phyloP scores from a whole-genome alignment of 1,140 invertebrate species.

The Harpegnathos saltator region DNA sequence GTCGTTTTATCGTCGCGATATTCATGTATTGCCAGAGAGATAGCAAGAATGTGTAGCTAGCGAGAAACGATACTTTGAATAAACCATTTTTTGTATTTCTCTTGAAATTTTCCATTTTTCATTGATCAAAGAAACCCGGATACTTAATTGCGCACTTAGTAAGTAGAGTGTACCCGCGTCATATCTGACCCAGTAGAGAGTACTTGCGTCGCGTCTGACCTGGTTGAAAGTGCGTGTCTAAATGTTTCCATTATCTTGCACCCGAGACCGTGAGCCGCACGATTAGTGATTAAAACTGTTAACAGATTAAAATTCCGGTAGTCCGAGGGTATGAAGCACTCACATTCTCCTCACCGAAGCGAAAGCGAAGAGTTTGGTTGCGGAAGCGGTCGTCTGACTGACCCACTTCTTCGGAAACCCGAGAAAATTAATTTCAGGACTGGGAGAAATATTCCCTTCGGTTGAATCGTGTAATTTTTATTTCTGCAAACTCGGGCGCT shows the following conservation, averaged over 20 bases:
- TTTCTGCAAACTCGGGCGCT: too few relatives aligned
- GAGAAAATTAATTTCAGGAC: slow-evolving; percentile 24
- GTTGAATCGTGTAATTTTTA: background rate
- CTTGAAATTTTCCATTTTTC: too few relatives aligned
- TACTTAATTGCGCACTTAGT: too few relatives aligned
- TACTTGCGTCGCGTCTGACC: slow-evolving; percentile 22
- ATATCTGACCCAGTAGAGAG: slow-evolving; percentile 27
- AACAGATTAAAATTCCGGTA: slow-evolving; percentile 4
- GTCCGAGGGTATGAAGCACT: background rate
- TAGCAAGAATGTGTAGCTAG: too few relatives aligned
- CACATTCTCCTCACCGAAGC: too few relatives aligned
- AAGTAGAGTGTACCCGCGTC: slow-evolving; percentile 22
- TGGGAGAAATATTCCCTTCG: background rate
- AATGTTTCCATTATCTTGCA: slow-evolving; percentile 18
- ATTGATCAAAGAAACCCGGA: too few relatives aligned
- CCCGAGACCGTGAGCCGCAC: background rate
- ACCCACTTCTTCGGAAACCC: background rate
- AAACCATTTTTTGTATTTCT: too few relatives aligned
- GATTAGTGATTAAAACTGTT: slow-evolving; percentile 23
- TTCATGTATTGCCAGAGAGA: too few relatives aligned
- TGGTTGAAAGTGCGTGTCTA: slow-evolving; percentile 25
- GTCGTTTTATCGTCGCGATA: too few relatives aligned
- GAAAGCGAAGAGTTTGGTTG: background rate
- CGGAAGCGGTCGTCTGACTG: background rate
- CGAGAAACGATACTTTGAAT: too few relatives aligned